These are phyloP conservation scores for Serripes groenlandicus DNA, from an alignment of 2,888 invertebrate species.

Conservation along the genomic window DNA sequence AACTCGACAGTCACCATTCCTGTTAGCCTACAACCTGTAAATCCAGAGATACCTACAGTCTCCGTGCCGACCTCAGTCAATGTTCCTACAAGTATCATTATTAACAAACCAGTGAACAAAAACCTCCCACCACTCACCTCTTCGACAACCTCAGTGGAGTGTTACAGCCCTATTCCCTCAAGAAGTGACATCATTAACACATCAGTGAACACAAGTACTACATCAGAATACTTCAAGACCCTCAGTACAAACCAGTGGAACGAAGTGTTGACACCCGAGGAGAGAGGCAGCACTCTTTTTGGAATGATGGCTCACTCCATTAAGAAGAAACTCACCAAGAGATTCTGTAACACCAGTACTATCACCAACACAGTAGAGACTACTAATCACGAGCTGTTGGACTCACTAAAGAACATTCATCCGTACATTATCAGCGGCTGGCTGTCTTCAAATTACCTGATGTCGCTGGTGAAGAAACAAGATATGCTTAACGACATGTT, in stretches of 20 bases:
- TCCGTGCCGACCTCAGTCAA: neutral
- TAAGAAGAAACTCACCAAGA: constrained; percentile 4
- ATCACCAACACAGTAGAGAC: neutral
- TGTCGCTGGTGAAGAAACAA: constrained; percentile 47
- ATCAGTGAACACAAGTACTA: neutral
- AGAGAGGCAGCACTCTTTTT: constrained; percentile 7
- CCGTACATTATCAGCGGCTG: constrained; percentile 60
- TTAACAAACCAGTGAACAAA: neutral
- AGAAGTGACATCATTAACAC: neutral
- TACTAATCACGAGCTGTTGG: neutral
- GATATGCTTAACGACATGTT: constrained; percentile 59
- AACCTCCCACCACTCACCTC: neutral
- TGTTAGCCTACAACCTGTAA: neutral
- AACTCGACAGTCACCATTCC: constrained; percentile 16
- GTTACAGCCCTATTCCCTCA: neutral
- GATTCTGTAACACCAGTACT: neutral
- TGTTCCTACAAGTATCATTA: neutral
- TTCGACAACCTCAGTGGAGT: neutral
- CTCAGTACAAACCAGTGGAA: too few relatives aligned
- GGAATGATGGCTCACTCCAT: constrained; percentile 7
- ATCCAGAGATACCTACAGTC: too few relatives aligned
- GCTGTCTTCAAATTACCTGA: constrained; percentile 54
- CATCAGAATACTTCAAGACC: too few relatives aligned
- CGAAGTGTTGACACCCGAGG: too few relatives aligned
- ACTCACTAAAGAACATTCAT: constrained; percentile 37